Percentiles rank a stretch among this genome's conserved stretches.
Conservation (phyloP, 2,888 invertebrate genomes). For the Melolontha melolontha region DNA sequence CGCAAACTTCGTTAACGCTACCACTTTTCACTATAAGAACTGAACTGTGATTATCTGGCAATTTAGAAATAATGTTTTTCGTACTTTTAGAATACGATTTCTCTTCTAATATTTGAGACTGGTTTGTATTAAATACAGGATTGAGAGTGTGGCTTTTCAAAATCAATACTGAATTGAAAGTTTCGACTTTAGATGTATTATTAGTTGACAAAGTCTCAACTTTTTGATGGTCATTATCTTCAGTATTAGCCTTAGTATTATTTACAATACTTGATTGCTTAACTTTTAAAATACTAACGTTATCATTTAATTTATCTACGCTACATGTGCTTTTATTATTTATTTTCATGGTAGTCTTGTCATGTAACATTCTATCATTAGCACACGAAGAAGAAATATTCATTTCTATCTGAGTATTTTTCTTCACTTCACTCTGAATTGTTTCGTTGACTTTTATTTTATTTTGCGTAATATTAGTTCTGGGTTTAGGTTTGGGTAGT, state of each 20-base stretch:
- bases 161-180: conserved; percentile 18
- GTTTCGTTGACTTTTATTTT: conserved; percentile 5
- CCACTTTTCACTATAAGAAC: conserved; percentile 27
- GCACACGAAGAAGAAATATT: not conserved
- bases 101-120: conserved; percentile 4
- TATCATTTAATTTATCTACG: too few relatives aligned
- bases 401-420: not conserved
- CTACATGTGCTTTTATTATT: too few relatives aligned
- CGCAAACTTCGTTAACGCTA: conserved; percentile 14
- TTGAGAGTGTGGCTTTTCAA: conserved; percentile 13
- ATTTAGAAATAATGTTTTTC: not conserved
- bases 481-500: conserved; percentile 22
- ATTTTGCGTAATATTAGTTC: conserved; percentile 12
- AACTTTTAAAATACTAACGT: too few relatives aligned
- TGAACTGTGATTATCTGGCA: conserved; percentile 7
- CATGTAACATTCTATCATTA: too few relatives aligned
- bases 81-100: not conserved
- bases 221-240: too few relatives aligned
- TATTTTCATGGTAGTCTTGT: too few relatives aligned
- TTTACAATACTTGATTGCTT: too few relatives aligned
- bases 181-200: conserved; percentile 10
- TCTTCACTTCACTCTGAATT: not conserved
- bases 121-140: not conserved
- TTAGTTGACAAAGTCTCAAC: too few relatives aligned
- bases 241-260: too few relatives aligned